Conservation (phyloP, 2,113 vertebrate species). For the Misgurnus mizolepis region DNA sequence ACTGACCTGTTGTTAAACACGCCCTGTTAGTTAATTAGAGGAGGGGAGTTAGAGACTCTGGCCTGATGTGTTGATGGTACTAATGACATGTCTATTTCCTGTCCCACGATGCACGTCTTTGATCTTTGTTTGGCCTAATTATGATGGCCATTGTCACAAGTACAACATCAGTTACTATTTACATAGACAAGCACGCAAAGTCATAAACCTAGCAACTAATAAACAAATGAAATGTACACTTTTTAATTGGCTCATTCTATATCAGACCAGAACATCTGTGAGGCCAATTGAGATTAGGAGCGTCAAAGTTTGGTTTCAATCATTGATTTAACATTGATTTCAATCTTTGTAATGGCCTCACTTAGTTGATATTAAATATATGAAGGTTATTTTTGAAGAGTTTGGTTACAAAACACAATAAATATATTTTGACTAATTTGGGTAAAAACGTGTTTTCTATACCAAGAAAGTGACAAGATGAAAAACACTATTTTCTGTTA, state of each 20-base stretch:
- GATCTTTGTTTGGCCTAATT: slow-evolving; percentile 49
- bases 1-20: slow-evolving; percentile 25
- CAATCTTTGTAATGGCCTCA: too few species aligned
- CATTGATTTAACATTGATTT: too few species aligned
- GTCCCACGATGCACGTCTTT: slow-evolving; percentile 47
- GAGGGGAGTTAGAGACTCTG: slow-evolving; percentile 17
- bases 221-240: not conserved
- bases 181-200: slow-evolving; percentile 37
- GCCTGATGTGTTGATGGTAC: slow-evolving; percentile 44
- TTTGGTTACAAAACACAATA: too few species aligned
- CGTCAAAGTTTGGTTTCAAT: too few species aligned
- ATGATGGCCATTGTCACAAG: slow-evolving; percentile 45
- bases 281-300: too few species aligned
- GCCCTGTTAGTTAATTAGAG: slow-evolving; percentile 32
- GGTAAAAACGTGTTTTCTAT: too few species aligned
- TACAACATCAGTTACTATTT: slow-evolving; percentile 42
- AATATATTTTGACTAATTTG: too few species aligned
- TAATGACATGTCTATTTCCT: slow-evolving; percentile 51
- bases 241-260: not conserved
- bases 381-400: too few species aligned
- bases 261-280: too few species aligned
- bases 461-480: too few species aligned
- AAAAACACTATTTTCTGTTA: too few species aligned
- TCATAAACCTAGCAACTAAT: not conserved
- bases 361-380: too few species aligned